Conservation (phyloP, 2,113 vertebrate genomes). For the Nannospalax galili region DNA sequence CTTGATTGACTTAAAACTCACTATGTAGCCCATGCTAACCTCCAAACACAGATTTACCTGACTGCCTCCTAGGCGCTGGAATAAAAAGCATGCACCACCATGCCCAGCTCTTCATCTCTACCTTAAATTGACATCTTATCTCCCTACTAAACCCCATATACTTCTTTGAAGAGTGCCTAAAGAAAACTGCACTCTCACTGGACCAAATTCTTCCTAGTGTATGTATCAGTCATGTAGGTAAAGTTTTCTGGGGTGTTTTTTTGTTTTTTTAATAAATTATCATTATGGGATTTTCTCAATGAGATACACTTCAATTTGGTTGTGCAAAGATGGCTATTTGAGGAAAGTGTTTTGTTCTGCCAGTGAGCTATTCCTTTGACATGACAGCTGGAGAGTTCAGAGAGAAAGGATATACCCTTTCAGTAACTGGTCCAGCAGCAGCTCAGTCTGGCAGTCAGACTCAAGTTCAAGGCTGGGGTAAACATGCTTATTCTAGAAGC, state of each 20-base stretch:
- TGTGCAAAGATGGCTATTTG: constrained; percentile 34
- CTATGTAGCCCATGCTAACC: too few species aligned
- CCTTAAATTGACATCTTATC: neutral
- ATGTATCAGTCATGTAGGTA: neutral
- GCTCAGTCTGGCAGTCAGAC: neutral
- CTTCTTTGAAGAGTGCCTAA: constrained; percentile 14
- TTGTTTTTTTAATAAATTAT: too few species aligned
- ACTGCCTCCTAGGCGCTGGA: too few species aligned
- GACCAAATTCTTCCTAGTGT: constrained; percentile 19
- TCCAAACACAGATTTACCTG: too few species aligned
- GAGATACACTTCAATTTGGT: neutral
- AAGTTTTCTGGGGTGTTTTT: neutral
- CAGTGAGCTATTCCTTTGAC: constrained; percentile 28
- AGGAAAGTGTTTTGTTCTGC: neutral
- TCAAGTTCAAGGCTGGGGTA: neutral
- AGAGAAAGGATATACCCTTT: neutral
- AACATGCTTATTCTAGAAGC: neutral
- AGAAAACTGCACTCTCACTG: neutral
- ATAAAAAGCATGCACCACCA: too few species aligned
- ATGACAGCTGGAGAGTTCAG: neutral
- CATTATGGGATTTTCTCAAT: constrained; percentile 7
- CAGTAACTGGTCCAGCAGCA: neutral
- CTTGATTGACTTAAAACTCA: too few species aligned
- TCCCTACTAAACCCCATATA: neutral
- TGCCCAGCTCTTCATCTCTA: neutral